Evolutionary conservation across 2,888 invertebrate species (phyloP).

Genomic region (Congeria kusceri): DNA sequence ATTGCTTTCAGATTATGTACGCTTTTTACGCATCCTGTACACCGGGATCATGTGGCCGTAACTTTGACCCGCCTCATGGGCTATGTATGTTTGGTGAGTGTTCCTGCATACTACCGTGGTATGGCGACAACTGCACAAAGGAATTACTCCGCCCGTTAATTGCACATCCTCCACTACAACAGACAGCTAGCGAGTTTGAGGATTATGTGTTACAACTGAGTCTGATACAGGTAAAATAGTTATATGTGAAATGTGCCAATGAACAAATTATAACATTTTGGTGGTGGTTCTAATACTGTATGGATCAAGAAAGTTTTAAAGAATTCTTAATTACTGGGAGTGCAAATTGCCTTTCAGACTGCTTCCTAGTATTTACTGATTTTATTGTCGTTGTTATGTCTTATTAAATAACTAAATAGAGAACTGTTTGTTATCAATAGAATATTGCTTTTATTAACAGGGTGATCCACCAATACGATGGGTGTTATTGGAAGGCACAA

Average conservation of each 20-base stretch:
- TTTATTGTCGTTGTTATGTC: no score
- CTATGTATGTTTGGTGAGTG: constrained; percentile 69
- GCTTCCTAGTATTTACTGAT: no score
- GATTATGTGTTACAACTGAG: constrained; percentile 22
- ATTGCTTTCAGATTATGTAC: neutral
- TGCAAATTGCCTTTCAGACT: no score
- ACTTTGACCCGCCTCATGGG: constrained; percentile 54
- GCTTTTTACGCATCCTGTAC: constrained; percentile 55
- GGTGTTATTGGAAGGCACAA: constrained; percentile 25
- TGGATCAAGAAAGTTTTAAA: no score
- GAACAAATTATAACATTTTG: no score
- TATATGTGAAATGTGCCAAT: neutral
- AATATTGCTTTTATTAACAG: no score
- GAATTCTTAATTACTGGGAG: no score
- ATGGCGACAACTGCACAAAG: constrained; percentile 60
- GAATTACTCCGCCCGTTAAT: constrained; percentile 47
- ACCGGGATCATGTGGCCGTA: constrained; percentile 60
- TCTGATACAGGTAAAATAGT: constrained; percentile 15
- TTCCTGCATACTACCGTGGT: constrained; percentile 67
- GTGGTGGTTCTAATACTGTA: no score
- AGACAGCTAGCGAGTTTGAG: constrained; percentile 4
- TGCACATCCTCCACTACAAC: neutral
- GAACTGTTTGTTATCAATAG: no score
- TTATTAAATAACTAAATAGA: no score
- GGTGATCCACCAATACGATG: constrained; percentile 45